phyloP scores from a whole-genome alignment of 2,797 vertebrate species.

The Gymnocypris eckloni region DNA sequence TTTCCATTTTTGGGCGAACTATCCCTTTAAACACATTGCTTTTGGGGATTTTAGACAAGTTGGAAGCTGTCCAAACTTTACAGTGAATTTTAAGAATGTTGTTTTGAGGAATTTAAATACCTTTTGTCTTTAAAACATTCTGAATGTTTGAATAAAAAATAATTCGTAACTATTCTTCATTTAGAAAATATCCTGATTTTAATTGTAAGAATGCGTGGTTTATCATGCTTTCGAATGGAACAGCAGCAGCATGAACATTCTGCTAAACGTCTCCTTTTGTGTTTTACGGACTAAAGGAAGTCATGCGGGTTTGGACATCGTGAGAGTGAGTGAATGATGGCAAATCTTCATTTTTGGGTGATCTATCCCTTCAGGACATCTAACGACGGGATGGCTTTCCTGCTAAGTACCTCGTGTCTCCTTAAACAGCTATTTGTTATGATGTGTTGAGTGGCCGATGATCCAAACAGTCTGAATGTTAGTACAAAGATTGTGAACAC shows the following conservation, averaged over 20 bases:
- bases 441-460: background rate
- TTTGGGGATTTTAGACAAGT: background rate
- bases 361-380: constrained; percentile 28
- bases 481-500: background rate
- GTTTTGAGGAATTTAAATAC: background rate
- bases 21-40: background rate
- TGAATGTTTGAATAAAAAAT: background rate
- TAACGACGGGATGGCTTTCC: background rate
- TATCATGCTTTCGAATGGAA: background rate
- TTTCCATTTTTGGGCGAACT: too few species aligned
- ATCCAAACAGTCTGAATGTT: constrained; percentile 14
- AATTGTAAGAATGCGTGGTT: background rate
- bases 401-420: constrained; percentile 10
- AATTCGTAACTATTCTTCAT: background rate
- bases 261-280: background rate
- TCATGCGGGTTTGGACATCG: background rate
- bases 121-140: background rate
- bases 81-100: background rate
- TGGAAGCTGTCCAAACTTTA: background rate
- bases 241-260: background rate
- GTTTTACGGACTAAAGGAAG: background rate
- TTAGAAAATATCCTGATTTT: background rate
- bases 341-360: background rate
- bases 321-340: background rate
- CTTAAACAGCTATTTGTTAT: background rate